These are phyloP conservation scores for Drosophila anceps DNA, from an alignment of 2,888 invertebrate genomes.

Conservation along the genomic window DNA sequence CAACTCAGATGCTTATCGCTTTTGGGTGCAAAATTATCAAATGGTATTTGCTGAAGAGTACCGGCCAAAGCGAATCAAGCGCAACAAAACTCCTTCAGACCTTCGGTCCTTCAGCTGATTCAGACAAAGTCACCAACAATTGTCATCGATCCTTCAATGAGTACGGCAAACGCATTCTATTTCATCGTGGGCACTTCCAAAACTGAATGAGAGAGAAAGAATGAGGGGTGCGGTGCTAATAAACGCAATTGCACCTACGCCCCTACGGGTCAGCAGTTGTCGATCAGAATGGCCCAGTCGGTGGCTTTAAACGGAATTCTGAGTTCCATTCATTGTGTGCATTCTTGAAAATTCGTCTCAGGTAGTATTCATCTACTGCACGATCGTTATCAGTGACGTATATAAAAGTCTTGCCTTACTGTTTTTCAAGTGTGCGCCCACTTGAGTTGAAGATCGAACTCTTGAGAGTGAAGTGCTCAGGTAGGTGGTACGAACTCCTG, in stretches of 20 bases:
- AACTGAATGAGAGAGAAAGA: constrained; percentile 51
- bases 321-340: constrained; percentile 30
- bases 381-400: constrained; percentile 66
- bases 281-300: constrained; percentile 68
- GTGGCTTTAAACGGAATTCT: constrained; percentile 76
- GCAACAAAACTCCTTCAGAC: constrained; percentile 59
- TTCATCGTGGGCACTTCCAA: constrained; percentile 31
- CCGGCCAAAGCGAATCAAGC: constrained; percentile 62
- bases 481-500: constrained; percentile 64
- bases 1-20: constrained; percentile 52
- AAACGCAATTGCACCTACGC: constrained; percentile 83
- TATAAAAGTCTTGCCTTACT: constrained; percentile 41
- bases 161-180: constrained; percentile 30
- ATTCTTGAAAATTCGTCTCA: constrained; percentile 56
- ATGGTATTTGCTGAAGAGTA: constrained; percentile 2
- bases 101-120: constrained; percentile 8
- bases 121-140: constrained; percentile 55
- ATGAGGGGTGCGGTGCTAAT: constrained; percentile 78
- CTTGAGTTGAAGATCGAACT: constrained; percentile 74
- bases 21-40: constrained; percentile 23
- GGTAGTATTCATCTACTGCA: constrained; percentile 43
- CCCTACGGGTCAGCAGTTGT: constrained; percentile 50
- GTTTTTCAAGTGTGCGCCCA: constrained; percentile 76
- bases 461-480: constrained; percentile 73
- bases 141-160: constrained; percentile 69